Conservation (phyloP, 2,888 invertebrate genomes). For the Macaria notata region DNA sequence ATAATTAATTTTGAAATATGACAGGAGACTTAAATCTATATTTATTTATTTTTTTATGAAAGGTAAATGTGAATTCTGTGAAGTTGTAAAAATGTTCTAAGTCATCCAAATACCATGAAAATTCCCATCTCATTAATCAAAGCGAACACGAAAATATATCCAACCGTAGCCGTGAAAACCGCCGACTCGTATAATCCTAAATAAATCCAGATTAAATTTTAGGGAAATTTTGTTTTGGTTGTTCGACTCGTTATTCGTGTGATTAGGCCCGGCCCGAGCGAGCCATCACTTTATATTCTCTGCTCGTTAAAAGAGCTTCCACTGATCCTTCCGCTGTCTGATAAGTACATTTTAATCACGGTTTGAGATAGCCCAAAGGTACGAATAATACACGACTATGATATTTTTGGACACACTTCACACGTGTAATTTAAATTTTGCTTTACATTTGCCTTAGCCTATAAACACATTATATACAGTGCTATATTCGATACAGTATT, state of each 20-base stretch:
- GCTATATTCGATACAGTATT: too few species aligned
- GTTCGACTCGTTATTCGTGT: slow-evolving; percentile 30
- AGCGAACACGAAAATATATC: slow-evolving; percentile 32
- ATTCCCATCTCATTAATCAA: slow-evolving; percentile 33
- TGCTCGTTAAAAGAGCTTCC: slow-evolving; percentile 33
- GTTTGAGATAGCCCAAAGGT: slow-evolving; percentile 12
- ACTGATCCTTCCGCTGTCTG: slow-evolving; percentile 26
- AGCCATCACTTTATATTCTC: slow-evolving; percentile 32
- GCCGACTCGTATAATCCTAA: slow-evolving; percentile 35
- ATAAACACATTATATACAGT: too few species aligned
- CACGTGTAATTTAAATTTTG: too few species aligned
- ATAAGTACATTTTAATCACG: slow-evolving; percentile 38
- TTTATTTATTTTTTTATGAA: too few species aligned
- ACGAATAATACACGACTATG: not conserved
- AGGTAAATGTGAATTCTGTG: not conserved
- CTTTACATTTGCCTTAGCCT: not conserved
- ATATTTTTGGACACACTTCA: too few species aligned
- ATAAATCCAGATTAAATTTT: slow-evolving; percentile 36
- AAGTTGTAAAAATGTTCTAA: too few species aligned
- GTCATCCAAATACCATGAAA: not conserved
- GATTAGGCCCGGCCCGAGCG: slow-evolving; percentile 28
- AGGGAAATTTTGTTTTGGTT: slow-evolving; percentile 31
- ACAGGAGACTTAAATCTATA: too few species aligned
- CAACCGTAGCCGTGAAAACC: slow-evolving; percentile 30
- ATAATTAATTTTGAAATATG: too few species aligned